Conservation (phyloP, 2,888 invertebrate species). For the Trisateles emortualis region DNA sequence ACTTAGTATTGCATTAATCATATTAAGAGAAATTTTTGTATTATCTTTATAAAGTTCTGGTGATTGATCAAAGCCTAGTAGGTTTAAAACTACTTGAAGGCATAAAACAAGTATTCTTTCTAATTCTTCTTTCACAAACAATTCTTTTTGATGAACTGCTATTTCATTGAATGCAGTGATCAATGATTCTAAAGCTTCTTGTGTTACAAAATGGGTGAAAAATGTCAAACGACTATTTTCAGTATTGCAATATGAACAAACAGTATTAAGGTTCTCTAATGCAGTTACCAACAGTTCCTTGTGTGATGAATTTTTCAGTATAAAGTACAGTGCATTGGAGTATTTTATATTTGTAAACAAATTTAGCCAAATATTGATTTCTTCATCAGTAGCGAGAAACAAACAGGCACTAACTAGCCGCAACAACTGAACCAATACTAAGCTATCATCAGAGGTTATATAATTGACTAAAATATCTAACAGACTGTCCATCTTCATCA, state of each 20-base stretch:
- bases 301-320: constrained; percentile 91
- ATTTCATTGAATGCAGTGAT: constrained; percentile 69
- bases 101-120: constrained; percentile 72
- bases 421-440: constrained; percentile 91
- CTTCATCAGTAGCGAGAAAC: constrained; percentile 69
- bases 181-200: constrained; percentile 67
- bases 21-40: constrained; percentile 57
- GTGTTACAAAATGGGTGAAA: constrained; percentile 68
- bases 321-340: constrained; percentile 88
- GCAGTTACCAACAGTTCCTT: constrained; percentile 85
- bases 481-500: constrained; percentile 87
- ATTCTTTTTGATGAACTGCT: constrained; percentile 60
- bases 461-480: constrained; percentile 85
- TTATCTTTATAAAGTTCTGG: constrained; percentile 61
- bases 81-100: constrained; percentile 70
- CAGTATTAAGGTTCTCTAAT: constrained; percentile 87
- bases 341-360: constrained; percentile 81
- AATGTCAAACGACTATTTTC: constrained; percentile 64
- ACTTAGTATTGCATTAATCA: constrained; percentile 65
- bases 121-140: constrained; percentile 64
- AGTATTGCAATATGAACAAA: constrained; percentile 78
- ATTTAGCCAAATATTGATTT: constrained; percentile 79
- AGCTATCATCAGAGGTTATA: constrained; percentile 89
- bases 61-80: constrained; percentile 74
- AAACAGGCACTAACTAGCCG: constrained; percentile 88